Evolutionary conservation across 2,888 invertebrate genomes (phyloP), one percentile per base, ranked within the genome.

Genomic region (Resseliella maxima): DNA sequence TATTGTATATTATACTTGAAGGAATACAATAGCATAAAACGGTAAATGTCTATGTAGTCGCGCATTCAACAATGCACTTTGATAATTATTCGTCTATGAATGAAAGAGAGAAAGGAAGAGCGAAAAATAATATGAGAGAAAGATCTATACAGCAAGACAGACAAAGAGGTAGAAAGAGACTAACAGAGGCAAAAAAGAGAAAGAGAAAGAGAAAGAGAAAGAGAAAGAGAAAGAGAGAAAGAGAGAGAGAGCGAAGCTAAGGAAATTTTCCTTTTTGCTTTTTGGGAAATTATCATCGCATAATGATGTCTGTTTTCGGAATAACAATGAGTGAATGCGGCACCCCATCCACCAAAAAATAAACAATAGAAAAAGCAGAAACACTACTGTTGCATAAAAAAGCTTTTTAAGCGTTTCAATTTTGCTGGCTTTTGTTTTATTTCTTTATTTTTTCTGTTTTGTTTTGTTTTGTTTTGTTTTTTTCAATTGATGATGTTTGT

Each of bases 51-150:
- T 59, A 35, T 35, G 72, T 31, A 31, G 72, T 72, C 18, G 72
- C 72, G n/a, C 72, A 72, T 72, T 72, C 72, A 72, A 72, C 72
- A 72, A 72, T 72, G 72, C 72, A 72, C 72, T 72, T 72, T 72
- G 31, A 35, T 72, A 72, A 72, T 72, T 72, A 72, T 18, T 72
- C 12, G 72, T 12, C 72, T 6, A 72, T 72, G 72, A 72, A 72
- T 72, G 72, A 15, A 72, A 72, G 8, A 31, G 31, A n/a, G n/a
- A n/a, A n/a, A n/a, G n/a, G n/a, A n/a, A n/a, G n/a, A n/a, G n/a
- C n/a, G n/a, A n/a, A n/a, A n/a, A n/a, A n/a, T n/a, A n/a, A n/a
- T n/a, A n/a, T n/a, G n/a, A n/a, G n/a, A n/a, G n/a, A n/a, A n/a
- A n/a, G n/a, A n/a, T n/a, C n/a, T n/a, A n/a, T n/a, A n/a, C n/a